Conservation (phyloP, 2,113 vertebrate genomes). For the Grus americana region DNA sequence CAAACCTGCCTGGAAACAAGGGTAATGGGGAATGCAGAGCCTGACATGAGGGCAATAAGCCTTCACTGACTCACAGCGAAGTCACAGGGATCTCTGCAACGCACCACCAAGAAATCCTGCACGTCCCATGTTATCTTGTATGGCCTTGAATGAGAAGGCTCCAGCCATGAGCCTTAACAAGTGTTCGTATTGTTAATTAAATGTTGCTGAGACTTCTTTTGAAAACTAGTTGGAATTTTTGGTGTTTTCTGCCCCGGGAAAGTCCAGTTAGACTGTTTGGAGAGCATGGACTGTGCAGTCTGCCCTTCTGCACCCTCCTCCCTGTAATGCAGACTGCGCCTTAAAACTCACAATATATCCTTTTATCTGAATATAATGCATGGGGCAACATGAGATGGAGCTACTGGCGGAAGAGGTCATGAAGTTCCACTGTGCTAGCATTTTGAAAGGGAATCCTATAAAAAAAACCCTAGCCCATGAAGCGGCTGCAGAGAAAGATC, state of each 20-base stretch:
- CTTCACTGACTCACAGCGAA: background rate
- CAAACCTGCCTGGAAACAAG: background rate
- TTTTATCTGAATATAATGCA: constrained; percentile 21
- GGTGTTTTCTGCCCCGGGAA: background rate
- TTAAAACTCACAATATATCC: constrained; percentile 11
- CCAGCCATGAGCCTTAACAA: background rate
- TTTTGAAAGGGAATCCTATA: constrained; percentile 26
- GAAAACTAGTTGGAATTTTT: background rate
- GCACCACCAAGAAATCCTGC: background rate
- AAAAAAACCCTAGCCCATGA: background rate
- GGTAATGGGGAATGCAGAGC: background rate
- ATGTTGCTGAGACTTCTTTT: background rate
- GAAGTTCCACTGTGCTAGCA: constrained; percentile 17
- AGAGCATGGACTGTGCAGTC: background rate
- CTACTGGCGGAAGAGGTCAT: constrained; percentile 10
- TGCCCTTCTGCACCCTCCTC: background rate
- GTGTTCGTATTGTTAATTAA: background rate
- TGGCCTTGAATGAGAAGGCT: background rate
- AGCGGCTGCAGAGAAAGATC: background rate
- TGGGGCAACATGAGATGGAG: background rate
- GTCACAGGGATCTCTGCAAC: background rate
- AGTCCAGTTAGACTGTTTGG: background rate
- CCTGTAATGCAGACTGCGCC: background rate
- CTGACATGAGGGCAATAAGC: background rate
- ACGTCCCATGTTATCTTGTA: background rate